Conservation (phyloP, 2,113 vertebrate genomes). For the Gambusia holbrooki region DNA sequence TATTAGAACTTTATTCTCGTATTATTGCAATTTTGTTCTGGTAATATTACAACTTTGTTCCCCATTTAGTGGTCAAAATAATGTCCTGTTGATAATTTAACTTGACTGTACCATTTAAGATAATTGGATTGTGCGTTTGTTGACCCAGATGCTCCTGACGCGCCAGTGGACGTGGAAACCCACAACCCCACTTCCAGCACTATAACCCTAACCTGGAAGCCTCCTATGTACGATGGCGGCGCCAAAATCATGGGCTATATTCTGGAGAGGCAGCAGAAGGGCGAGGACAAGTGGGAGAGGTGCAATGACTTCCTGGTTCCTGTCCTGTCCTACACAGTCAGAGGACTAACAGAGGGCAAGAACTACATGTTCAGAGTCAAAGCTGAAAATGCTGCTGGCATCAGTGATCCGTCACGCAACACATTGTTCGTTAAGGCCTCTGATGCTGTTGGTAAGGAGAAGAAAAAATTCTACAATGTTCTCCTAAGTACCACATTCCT, state of each 20-base stretch:
- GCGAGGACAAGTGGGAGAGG: slow-evolving; percentile 89
- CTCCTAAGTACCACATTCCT: neutral
- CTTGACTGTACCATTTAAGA: neutral
- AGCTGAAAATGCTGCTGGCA: slow-evolving; percentile 93
- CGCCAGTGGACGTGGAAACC: slow-evolving; percentile 92
- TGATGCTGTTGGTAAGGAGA: slow-evolving; percentile 85
- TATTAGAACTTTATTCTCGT: too few relatives aligned
- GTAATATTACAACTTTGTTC: too few relatives aligned
- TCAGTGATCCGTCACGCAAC: slow-evolving; percentile 91
- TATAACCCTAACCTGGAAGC: slow-evolving; percentile 96
- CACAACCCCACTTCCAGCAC: slow-evolving; percentile 91
- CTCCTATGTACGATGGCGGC: slow-evolving; percentile 94
- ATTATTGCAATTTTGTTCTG: too few relatives aligned
- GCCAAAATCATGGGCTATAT: slow-evolving; percentile 97
- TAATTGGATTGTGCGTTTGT: neutral
- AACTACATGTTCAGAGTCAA: slow-evolving; percentile 91
- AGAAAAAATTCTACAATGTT: too few relatives aligned
- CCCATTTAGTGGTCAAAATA: too few relatives aligned
- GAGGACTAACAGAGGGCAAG: slow-evolving; percentile 88
- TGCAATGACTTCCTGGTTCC: slow-evolving; percentile 96
- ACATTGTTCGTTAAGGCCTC: slow-evolving; percentile 87
- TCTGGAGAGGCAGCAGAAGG: slow-evolving; percentile 91
- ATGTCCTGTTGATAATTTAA: too few relatives aligned
- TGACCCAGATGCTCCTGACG: slow-evolving; percentile 89
- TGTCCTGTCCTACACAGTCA: slow-evolving; percentile 91